Evolutionary conservation across 2,888 invertebrate species (phyloP).

Genomic region (Aleiodes alternator): DNA sequence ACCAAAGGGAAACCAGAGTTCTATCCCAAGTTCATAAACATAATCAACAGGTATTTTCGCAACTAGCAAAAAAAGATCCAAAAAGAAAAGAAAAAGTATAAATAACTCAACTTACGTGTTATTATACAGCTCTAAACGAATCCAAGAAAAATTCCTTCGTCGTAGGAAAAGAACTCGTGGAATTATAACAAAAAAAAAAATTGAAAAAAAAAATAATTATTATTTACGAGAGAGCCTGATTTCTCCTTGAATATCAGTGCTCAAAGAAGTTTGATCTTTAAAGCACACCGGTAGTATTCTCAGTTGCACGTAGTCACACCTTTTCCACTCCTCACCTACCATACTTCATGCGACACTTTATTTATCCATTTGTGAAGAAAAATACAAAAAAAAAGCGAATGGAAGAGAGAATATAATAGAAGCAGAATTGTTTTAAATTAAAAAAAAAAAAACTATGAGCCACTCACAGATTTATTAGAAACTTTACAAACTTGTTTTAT

Average conservation of each 20-base stretch:
- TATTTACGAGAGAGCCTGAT: conserved; percentile 39
- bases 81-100: neutral
- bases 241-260: conserved; percentile 56
- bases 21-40: neutral
- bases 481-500: too few species aligned
- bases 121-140: neutral
- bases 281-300: conserved; percentile 46
- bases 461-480: too few species aligned
- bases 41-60: conserved; percentile 20
- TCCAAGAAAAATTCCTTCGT: neutral
- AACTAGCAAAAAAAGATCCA: neutral
- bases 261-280: conserved; percentile 46
- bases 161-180: neutral
- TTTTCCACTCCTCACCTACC: conserved; percentile 3
- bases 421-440: conserved; percentile 6
- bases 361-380: neutral
- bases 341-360: conserved; percentile 20
- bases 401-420: conserved; percentile 47
- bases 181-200: neutral
- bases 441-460: too few species aligned
- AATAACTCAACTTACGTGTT: conserved; percentile 24
- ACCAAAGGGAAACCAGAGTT: neutral
- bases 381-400: neutral
- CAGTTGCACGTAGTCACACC: conserved; percentile 38
- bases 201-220: neutral